phyloP scores from a whole-genome alignment of 2,113 vertebrate species.

The Fulmarus glacialis region DNA sequence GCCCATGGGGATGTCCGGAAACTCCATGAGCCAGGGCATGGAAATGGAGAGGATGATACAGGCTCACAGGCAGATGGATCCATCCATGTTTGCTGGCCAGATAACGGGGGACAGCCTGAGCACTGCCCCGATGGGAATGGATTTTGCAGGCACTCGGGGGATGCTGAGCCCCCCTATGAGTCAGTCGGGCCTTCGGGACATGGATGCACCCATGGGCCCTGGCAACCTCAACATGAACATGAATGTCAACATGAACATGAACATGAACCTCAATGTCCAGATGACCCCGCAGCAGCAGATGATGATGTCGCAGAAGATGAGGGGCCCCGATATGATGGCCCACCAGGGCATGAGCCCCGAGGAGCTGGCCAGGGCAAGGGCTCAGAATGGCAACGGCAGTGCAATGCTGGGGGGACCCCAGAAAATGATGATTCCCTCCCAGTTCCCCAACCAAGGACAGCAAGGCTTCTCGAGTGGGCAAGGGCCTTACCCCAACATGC shows the following conservation, averaged over 20 bases:
- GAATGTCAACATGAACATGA: conserved; percentile 87
- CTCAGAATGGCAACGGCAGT: conserved; percentile 81
- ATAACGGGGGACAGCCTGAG: conserved; percentile 71
- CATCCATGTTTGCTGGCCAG: conserved; percentile 77
- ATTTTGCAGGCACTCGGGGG: conserved; percentile 85
- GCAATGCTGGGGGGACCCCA: conserved; percentile 74
- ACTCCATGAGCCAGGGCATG: conserved; percentile 80
- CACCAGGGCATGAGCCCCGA: conserved; percentile 83
- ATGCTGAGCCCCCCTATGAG: conserved; percentile 88
- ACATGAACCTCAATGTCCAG: conserved; percentile 88
- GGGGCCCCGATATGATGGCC: conserved; percentile 77
- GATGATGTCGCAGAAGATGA: conserved; percentile 89
- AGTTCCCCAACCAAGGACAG: conserved; percentile 83
- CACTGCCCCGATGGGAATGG: conserved; percentile 78
- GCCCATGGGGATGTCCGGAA: conserved; percentile 71
- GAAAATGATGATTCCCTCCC: conserved; percentile 85
- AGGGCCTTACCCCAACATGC: conserved; percentile 77
- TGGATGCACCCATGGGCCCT: conserved; percentile 83
- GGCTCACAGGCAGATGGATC: conserved; percentile 82
- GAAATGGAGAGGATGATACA: conserved; percentile 89
- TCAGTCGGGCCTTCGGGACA: conserved; percentile 85
- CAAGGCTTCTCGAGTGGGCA: conserved; percentile 80
- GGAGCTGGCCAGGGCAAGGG: conserved; percentile 84
- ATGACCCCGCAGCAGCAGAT: conserved; percentile 89
- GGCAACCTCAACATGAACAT: conserved; percentile 87